These are phyloP conservation scores for Passer domesticus DNA, from an alignment of 2,113 vertebrate genomes.

Conservation along the genomic window DNA sequence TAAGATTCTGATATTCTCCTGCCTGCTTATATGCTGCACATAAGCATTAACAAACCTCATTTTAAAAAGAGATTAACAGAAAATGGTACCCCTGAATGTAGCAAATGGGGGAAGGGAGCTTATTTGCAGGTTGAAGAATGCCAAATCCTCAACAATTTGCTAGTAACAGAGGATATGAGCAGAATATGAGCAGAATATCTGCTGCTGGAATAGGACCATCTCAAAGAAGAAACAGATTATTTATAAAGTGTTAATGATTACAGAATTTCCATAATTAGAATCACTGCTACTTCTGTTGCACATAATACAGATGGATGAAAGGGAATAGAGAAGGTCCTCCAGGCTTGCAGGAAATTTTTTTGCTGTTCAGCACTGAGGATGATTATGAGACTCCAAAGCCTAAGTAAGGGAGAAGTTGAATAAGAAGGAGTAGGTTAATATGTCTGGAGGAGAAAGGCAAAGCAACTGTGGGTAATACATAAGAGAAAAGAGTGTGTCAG, in stretches of 20 bases:
- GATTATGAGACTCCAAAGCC: background rate
- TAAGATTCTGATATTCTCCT: background rate
- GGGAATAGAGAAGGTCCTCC: background rate
- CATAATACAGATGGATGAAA: conserved; percentile 31
- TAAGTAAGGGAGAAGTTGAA: background rate
- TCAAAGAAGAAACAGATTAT: background rate
- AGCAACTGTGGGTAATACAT: background rate
- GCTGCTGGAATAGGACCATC: background rate
- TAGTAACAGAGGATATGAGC: background rate
- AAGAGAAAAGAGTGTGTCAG: background rate
- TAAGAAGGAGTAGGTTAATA: background rate
- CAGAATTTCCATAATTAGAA: conserved; percentile 38
- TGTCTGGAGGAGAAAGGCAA: background rate
- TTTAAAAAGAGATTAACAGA: background rate
- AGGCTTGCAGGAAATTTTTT: background rate
- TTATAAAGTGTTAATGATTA: conserved; percentile 51
- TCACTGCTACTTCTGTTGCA: conserved; percentile 11
- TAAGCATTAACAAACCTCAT: background rate
- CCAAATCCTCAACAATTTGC: background rate
- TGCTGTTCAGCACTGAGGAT: background rate
- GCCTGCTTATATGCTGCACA: background rate
- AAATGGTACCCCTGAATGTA: background rate
- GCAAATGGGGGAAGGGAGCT: background rate
- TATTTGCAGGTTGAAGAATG: background rate
- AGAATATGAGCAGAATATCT: background rate